Evolutionary conservation across 2,888 invertebrate genomes (phyloP), one percentile per base, ranked within the genome.

Genomic region (Halictus ligatus): DNA sequence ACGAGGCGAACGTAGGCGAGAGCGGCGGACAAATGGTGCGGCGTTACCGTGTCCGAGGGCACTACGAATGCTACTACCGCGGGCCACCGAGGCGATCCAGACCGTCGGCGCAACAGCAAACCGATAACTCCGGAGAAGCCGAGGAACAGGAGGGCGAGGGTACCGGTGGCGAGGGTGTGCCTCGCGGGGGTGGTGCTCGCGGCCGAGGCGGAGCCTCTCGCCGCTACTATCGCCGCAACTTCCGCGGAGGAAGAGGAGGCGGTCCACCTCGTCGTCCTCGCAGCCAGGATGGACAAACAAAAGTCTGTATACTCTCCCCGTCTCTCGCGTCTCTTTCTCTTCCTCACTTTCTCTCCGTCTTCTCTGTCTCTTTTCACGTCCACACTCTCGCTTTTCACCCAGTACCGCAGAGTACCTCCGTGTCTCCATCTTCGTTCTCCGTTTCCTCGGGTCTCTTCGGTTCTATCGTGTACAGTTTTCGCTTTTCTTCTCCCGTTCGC

Each of bases 201-300:
- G 96, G 94, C 75, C 93, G 96, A 85, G 96, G 96, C 77, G 94
- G 95, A 88, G 95, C 96, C 85, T 96, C 96, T 87, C 96, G 96
- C 93, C 96, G 97, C 92, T 97, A 97, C 95, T 97, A 97, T 97
- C 97, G 97, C 92, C 97, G 97, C 91, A 97, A 97, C 95, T 97
- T 97, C 96, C 97, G 97, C 89, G 97, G 97, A 75, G 97, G 97
- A 90, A 96, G 97, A 89, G 97, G 96, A 75, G 95, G 96, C 67
- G 96, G 96, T 79, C 95, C 95, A 83, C 94, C 93, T 50, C 92
- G 96, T 88, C 95, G 96, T 89, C 96, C 96, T 83, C 96, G 96
- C 89, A 96, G 96, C 90, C 96, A 96, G 93, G 96, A 96, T 91
- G 95, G 95, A 86, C 95, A 95, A 94, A 95, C 94, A 91, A 89